These are phyloP conservation scores for Cloeon dipterum DNA, from an alignment of 2,888 invertebrate species.

Conservation along the genomic window DNA sequence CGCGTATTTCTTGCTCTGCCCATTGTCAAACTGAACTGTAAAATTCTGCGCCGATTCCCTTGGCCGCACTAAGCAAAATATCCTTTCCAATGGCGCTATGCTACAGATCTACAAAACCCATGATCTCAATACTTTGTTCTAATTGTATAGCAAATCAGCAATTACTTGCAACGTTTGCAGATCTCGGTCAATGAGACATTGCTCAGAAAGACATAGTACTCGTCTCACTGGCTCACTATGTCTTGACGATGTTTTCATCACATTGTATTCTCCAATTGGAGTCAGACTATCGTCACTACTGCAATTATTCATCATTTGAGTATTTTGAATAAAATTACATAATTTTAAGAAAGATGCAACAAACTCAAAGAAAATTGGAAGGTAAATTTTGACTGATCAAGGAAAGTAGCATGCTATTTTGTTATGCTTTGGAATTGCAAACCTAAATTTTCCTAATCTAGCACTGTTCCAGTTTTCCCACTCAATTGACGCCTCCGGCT, in stretches of 20 bases:
- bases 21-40: background rate
- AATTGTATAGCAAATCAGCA: no score
- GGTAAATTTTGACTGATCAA: no score
- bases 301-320: constrained; percentile 13
- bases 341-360: constrained; percentile 1
- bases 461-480: background rate
- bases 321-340: background rate
- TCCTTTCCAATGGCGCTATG: background rate
- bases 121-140: no score
- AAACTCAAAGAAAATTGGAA: no score
- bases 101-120: constrained; percentile 1
- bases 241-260: constrained; percentile 72
- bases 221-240: constrained; percentile 69
- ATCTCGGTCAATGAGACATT: constrained; percentile 88
- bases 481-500: background rate
- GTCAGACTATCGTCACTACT: constrained; percentile 91
- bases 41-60: constrained; percentile 1
- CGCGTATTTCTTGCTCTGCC: background rate
- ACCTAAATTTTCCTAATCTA: constrained; percentile 1
- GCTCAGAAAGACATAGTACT: constrained; percentile 83
- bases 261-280: constrained; percentile 86
- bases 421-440: background rate
- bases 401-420: no score
- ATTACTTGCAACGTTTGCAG: constrained; percentile 61
- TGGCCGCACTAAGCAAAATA: background rate